phyloP scores from a whole-genome alignment of 2,888 invertebrate genomes.

The Conistra vaccinii region DNA sequence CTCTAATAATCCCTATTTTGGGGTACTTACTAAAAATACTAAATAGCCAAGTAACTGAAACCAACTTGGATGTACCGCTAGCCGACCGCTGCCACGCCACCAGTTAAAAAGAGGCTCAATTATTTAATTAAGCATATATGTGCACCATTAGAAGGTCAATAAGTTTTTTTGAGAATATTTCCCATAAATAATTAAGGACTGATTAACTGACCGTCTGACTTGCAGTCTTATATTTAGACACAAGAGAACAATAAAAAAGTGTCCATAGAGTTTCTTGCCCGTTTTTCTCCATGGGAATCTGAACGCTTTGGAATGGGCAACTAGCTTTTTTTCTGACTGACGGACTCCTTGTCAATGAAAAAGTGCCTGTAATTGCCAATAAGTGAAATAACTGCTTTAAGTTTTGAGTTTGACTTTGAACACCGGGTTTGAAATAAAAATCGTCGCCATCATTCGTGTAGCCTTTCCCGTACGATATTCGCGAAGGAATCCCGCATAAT shows the following conservation, averaged over 20 bases:
- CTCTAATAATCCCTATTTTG: too few species aligned
- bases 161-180: too few species aligned
- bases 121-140: too few species aligned
- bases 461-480: neutral
- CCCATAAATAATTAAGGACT: too few species aligned
- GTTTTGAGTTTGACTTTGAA: neutral
- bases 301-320: neutral
- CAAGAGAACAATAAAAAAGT: neutral
- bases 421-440: neutral
- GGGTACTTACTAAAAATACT: too few species aligned
- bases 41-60: too few species aligned
- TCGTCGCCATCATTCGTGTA: neutral
- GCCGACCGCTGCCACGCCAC: too few species aligned
- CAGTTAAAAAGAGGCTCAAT: too few species aligned
- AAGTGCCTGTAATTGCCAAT: neutral
- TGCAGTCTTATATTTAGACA: too few species aligned
- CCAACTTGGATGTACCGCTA: too few species aligned
- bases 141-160: too few species aligned
- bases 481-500: neutral
- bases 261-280: neutral
- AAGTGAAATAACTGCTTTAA: neutral
- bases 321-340: neutral
- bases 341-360: neutral
- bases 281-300: neutral
- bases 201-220: too few species aligned